Evolutionary conservation across 1,140 invertebrate genomes (phyloP), one percentile per base, ranked within the genome.

Genomic region (Drosophila oshimai): DNA sequence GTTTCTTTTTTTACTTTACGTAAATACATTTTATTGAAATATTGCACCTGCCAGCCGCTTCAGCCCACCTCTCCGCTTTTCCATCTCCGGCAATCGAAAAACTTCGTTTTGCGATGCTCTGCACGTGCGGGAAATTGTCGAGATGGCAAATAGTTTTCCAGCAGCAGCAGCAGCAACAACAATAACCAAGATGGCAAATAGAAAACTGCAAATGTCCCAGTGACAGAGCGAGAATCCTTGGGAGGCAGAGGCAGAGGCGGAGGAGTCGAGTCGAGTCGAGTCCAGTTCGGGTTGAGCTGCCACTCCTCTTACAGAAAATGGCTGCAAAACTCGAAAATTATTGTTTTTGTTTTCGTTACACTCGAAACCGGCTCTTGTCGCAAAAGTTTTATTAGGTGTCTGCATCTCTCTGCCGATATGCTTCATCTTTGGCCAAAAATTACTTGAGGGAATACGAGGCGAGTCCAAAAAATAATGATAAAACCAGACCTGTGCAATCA

Each of bases 351-450:
- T 87, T 87, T 87, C 72, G 81, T 88, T 77, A 77, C 83, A 86
- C 80, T 86, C 58, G 61, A 87, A 74, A 55, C 55, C 67, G 36
- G 70, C 77, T 42, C 76, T 87, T 87, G 73, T 81, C 76, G 81
- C 57, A 87, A 86, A 86, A 87, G 77, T 87, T 87, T 87, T 88
- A 87, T 87, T 87, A 87, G 81, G 83, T 87, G 81, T 87, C 83
- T 87, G 81, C 81, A 87, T 74, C 70, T 72, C 74, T 57, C 54
- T 67, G 81, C 75, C 80, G 73, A 86, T 87, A 81, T 87, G 37
- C 68, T 72, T 68, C 69, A 64, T 53, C 79, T 49, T 41, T 72
- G 42, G 41, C 49, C 55, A 67, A 79, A 86, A 81, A 86, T 86
- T 86, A 86, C 80, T 76, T 86, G 42, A 64, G 81, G 81, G 73